These are phyloP conservation scores for Micrasema minimum DNA, from an alignment of 1,140 invertebrate species.

Conservation along the genomic window DNA sequence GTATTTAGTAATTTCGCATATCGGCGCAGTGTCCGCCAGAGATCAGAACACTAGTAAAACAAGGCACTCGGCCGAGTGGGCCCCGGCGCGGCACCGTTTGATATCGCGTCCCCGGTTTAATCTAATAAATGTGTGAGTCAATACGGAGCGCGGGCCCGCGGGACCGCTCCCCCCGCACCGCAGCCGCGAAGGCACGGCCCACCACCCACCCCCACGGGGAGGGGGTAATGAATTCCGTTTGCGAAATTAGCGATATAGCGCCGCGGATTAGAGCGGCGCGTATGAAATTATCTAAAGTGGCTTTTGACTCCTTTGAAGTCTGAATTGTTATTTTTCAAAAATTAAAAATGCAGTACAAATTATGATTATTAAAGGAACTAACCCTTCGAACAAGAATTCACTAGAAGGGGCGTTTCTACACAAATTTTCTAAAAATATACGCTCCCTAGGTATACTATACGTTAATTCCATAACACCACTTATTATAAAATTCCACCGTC, in stretches of 20 bases:
- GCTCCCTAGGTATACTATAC: too few relatives aligned
- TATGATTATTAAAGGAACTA: too few relatives aligned
- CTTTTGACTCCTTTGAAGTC: too few relatives aligned
- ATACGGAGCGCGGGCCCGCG: constrained; percentile 34
- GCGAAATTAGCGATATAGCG: constrained; percentile 40
- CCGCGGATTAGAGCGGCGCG: constrained; percentile 35
- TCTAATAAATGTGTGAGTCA: constrained; percentile 52
- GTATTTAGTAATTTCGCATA: too few relatives aligned
- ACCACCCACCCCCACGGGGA: constrained; percentile 24
- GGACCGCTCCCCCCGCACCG: neutral
- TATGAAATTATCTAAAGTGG: too few relatives aligned
- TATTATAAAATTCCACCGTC: too few relatives aligned
- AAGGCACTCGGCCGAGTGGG: constrained; percentile 10
- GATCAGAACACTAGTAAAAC: constrained; percentile 5
- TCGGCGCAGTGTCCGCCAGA: neutral
- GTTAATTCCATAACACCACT: too few relatives aligned
- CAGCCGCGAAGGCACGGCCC: constrained; percentile 5
- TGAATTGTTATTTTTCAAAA: too few relatives aligned
- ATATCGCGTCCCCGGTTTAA: constrained; percentile 47
- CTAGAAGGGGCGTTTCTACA: too few relatives aligned
- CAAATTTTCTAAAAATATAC: too few relatives aligned
- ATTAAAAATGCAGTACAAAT: too few relatives aligned
- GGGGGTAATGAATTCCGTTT: constrained; percentile 48
- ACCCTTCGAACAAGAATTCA: too few relatives aligned
- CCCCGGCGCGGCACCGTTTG: constrained; percentile 13